Evolutionary conservation across 1,140 invertebrate genomes (phyloP).

Genomic region (Lysiphlebus fabarum): DNA sequence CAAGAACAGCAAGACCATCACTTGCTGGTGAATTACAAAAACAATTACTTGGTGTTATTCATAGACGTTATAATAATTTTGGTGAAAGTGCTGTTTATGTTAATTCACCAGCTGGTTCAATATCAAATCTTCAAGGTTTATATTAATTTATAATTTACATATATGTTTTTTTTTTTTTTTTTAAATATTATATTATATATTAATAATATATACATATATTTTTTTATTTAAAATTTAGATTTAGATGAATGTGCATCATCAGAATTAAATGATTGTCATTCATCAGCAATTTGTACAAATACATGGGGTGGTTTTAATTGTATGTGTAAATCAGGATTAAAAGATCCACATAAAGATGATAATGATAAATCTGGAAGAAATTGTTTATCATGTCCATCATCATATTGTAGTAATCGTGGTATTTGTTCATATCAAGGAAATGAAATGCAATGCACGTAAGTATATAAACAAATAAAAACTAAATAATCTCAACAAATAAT

Average conservation of each 20-base stretch:
- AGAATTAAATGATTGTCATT: slow-evolving; percentile 89
- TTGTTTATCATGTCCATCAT: slow-evolving; percentile 72
- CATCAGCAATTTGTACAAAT: slow-evolving; percentile 82
- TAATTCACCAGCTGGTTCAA: slow-evolving; percentile 71
- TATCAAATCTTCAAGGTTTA: slow-evolving; percentile 68
- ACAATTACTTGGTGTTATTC: slow-evolving; percentile 79
- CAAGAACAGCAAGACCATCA: slow-evolving; percentile 64
- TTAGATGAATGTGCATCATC: slow-evolving; percentile 82
- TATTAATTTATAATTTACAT: slow-evolving; percentile 53
- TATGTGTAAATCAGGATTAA: slow-evolving; percentile 74
- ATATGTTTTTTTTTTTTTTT: too few relatives aligned
- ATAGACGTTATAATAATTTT: slow-evolving; percentile 78
- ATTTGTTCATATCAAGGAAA: slow-evolving; percentile 72
- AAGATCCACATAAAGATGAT: slow-evolving; percentile 68
- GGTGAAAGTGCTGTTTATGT: slow-evolving; percentile 82
- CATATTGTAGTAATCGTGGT: slow-evolving; percentile 80
- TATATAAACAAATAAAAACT: slow-evolving; percentile 5
- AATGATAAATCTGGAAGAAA: slow-evolving; percentile 65
- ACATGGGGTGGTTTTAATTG: slow-evolving; percentile 87
- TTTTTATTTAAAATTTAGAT: too few relatives aligned
- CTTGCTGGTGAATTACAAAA: slow-evolving; percentile 75
- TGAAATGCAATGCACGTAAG: slow-evolving; percentile 78
- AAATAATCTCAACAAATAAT: slow-evolving; percentile 1
- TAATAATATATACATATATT: slow-evolving; percentile 51
- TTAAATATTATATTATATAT: too few relatives aligned